Base-by-base conservation (phyloP, 2,797 vertebrate genomes). In the Tokudaia tokunoshimensis region DNA sequence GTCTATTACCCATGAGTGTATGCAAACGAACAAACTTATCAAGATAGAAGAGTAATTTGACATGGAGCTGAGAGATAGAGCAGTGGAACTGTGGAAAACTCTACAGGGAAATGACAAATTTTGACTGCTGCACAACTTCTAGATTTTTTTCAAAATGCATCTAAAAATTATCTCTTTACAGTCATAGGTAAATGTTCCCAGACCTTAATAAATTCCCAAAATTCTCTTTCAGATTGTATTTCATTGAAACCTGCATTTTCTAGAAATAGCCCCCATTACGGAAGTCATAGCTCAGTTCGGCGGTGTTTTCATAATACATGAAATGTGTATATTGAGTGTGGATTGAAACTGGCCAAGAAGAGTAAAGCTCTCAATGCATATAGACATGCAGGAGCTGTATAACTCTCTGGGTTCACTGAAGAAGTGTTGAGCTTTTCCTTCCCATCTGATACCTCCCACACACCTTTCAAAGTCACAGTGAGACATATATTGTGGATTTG, bases 211-310 rank as follows among this genome's bases (percentile, higher is more conserved):
- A 92, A 95, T 85, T 70, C n/a, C 4, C 70, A 94, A 72, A 78
- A 44, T 92, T 97, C n/a, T 86, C 75, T 92, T 95, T 83, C 55
- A 95, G 89, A 86, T 72, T 31, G 52, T 79, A 31, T 89, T 92
- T 94, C 82, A 88, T 90, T 7, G 50, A 92, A 59, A 95, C 19
- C 22, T 57, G 75, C 7, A 4, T 94, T 67, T 89, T 70, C 57
- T 41, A 41, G 29, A 34, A 59, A 94, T 52, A 61, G 70, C 10
- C 37, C 91, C 26, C 0, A 78, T 26, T 34, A 63, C 70, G 92
- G 34, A 95, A 85, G 9, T 86, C 90, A 92, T 76, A 82, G 6
- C 4, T 29, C 92, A 14, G 37, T 14, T 86, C 70, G 52, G 61
- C 41, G 75, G 31, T 37, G 78, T 92, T 57, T 87, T 90, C 52